A percentile compares a stretch with the other conserved stretches of the same genome.
These are phyloP conservation scores for Centrocercus urophasianus DNA, from an alignment of 2,113 vertebrate genomes.

Conservation along the genomic window DNA sequence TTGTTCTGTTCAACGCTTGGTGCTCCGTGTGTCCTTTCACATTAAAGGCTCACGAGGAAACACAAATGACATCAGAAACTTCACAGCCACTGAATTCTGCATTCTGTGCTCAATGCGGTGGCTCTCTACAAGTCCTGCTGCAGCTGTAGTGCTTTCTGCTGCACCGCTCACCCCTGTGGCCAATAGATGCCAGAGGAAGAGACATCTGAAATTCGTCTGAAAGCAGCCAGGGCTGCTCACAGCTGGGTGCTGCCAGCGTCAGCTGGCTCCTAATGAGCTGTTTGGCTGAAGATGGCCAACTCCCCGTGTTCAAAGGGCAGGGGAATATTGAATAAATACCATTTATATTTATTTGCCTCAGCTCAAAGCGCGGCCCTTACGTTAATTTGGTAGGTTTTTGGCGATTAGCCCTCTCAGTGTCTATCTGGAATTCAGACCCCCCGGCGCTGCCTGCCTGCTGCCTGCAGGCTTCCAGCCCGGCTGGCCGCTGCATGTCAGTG, in stretches of 20 bases:
- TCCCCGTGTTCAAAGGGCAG: conserved; percentile 33
- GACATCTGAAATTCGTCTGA: too few species aligned
- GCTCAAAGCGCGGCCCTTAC: conserved; percentile 1
- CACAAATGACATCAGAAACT: not conserved
- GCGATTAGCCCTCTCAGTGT: conserved; percentile 33
- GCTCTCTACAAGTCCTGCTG: not conserved
- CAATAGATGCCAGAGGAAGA: not conserved
- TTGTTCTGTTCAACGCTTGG: not conserved
- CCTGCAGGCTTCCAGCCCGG: not conserved
- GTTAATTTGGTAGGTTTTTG: conserved; percentile 23
- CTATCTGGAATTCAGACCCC: not conserved
- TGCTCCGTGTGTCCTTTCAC: not conserved
- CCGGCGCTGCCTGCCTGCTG: too few species aligned
- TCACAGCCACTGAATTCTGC: not conserved
- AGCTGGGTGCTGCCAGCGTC: not conserved
- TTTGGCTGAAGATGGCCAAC: conserved; percentile 18
- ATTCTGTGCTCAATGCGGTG: not conserved
- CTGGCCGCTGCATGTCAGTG: conserved; percentile 75
- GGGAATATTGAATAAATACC: conserved; percentile 39
- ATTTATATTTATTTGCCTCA: conserved; percentile 47
- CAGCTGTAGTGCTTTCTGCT: not conserved
- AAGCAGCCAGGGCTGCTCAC: too few species aligned
- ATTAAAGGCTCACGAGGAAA: not conserved
- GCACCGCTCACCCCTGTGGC: too few species aligned
- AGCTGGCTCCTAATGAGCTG: conserved; percentile 7